These are phyloP conservation scores for Equus przewalskii DNA, from an alignment of 2,113 vertebrate genomes.

Conservation along the genomic window DNA sequence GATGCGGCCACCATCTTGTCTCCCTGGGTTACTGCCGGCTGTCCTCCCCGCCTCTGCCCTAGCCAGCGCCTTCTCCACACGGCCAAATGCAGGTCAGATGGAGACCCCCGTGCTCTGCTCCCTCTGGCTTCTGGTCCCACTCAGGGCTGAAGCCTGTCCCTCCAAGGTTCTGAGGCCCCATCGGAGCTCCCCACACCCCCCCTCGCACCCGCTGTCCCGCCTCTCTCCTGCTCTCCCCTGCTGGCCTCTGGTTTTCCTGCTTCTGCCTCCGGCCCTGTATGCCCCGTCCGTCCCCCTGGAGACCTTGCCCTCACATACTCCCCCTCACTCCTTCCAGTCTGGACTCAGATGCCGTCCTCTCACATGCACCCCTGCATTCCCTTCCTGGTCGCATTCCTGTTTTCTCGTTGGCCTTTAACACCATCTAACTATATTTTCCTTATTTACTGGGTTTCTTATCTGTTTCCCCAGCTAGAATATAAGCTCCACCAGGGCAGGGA, in stretches of 20 bases:
- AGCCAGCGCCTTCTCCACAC: background rate
- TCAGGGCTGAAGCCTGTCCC: background rate
- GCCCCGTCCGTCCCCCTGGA: background rate
- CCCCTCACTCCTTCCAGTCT: background rate
- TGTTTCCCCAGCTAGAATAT: background rate
- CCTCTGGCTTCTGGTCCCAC: background rate
- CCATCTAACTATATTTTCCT: background rate
- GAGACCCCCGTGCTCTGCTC: background rate
- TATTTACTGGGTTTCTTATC: background rate
- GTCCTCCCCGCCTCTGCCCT: background rate
- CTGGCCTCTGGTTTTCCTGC: background rate
- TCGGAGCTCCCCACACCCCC: rapidly evolving
- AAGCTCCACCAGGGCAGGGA: background rate
- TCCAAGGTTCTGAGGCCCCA: rapidly evolving
- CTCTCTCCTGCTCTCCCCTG: background rate
- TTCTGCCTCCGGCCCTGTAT: background rate
- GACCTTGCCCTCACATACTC: rapidly evolving
- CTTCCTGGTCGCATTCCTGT: background rate
- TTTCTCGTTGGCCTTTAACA: background rate
- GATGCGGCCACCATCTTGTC: background rate
- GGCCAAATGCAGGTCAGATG: background rate
- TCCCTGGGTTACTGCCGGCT: background rate
- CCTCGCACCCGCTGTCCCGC: background rate
- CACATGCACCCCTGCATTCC: background rate
- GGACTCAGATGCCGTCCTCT: background rate